Percentiles rank a stretch among this genome's conserved stretches.
Conservation (phyloP, 2,113 vertebrate genomes). For the Zapus hudsonius region DNA sequence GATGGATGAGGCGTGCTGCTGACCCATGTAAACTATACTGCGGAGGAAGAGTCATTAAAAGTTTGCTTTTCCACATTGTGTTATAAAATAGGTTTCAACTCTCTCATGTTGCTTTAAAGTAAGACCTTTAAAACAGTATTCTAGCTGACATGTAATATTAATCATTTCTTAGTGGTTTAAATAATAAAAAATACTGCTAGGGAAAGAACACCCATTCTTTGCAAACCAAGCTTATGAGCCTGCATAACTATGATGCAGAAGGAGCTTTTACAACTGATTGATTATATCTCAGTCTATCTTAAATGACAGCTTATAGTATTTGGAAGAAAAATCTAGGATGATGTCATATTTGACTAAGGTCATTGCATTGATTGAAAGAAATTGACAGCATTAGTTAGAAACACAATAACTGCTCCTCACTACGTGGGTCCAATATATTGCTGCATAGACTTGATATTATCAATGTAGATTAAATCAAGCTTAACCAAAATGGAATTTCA, state of each 20-base stretch:
- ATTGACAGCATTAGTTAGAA: constrained; percentile 48
- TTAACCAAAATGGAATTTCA: constrained; percentile 56
- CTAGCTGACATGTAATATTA: not conserved
- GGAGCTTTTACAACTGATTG: constrained; percentile 42
- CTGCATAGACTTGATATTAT: constrained; percentile 54
- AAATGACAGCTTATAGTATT: constrained; percentile 60
- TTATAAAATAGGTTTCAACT: not conserved
- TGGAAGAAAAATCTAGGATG: constrained; percentile 15
- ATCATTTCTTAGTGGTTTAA: constrained; percentile 43
- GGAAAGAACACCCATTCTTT: not conserved
- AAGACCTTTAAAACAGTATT: not conserved
- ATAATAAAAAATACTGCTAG: constrained; percentile 41
- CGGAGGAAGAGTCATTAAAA: not conserved
- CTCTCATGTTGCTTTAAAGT: not conserved
- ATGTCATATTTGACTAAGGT: constrained; percentile 43
- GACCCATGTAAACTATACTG: not conserved
- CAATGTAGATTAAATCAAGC: constrained; percentile 50
- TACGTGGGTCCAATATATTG: constrained; percentile 46
- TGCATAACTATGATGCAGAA: not conserved
- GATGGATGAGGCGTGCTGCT: not conserved
- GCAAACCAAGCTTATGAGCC: not conserved
- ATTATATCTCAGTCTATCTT: constrained; percentile 58
- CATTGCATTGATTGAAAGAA: constrained; percentile 61
- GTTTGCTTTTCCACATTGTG: not conserved
- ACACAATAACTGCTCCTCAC: constrained; percentile 1